Conservation (phyloP, 2,113 vertebrate genomes). For the Channa argus region DNA sequence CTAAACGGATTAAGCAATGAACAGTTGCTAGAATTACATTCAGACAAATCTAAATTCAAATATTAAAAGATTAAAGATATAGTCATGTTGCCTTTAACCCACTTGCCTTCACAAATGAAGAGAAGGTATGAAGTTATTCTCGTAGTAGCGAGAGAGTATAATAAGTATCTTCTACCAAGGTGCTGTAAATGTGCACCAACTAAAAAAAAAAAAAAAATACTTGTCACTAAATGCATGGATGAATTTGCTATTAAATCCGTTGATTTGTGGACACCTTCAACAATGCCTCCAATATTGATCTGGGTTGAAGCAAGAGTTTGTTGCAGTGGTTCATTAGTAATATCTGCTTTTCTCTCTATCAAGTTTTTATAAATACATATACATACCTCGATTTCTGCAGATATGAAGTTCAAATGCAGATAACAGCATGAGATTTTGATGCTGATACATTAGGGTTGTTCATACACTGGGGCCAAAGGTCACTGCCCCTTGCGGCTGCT, state of each 20-base stretch:
- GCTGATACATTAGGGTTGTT: conserved; percentile 30
- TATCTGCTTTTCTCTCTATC: neutral
- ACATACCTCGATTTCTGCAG: too few relatives aligned
- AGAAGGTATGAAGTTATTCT: neutral
- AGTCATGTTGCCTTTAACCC: too few relatives aligned
- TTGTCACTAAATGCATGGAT: conserved; percentile 1
- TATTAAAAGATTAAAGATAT: conserved; percentile 3
- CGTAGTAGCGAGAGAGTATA: too few relatives aligned
- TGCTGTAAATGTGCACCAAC: neutral
- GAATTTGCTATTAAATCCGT: conserved; percentile 14
- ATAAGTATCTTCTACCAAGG: neutral
- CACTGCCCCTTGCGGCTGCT: conserved; percentile 20
- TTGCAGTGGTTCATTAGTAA: conserved; percentile 9
- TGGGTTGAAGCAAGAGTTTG: neutral
- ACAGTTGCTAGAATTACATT: conserved; percentile 40
- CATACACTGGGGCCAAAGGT: conserved; percentile 44
- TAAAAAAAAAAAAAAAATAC: too few relatives aligned
- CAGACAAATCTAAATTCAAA: conserved; percentile 20
- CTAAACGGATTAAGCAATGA: conserved; percentile 31
- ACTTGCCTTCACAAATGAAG: too few relatives aligned
- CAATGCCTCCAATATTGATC: neutral
- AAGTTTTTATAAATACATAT: too few relatives aligned
- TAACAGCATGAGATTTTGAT: neutral
- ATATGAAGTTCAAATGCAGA: neutral
- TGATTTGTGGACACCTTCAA: conserved; percentile 27